These are phyloP conservation scores for Oeneis ivallda DNA, from an alignment of 2,888 invertebrate species.

Conservation along the genomic window DNA sequence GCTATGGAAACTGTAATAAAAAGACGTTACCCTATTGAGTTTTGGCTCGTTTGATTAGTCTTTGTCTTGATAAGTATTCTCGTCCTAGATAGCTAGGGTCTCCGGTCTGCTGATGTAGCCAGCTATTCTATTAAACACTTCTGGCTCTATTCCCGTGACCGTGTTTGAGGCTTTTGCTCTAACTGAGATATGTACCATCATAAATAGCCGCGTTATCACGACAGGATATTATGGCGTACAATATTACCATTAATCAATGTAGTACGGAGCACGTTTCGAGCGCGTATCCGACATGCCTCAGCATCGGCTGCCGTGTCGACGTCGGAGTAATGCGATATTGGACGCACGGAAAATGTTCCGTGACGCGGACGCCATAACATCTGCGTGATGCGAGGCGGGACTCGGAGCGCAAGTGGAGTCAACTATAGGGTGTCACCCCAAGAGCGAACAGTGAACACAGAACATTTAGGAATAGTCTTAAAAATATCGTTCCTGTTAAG, in stretches of 20 bases:
- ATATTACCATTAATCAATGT: slow-evolving; percentile 18
- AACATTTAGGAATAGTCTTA: not conserved
- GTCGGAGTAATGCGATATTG: slow-evolving; percentile 29
- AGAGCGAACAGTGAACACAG: not conserved
- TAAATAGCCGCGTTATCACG: not conserved
- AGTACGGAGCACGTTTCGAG: slow-evolving; percentile 3
- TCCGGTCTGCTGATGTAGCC: too few relatives aligned
- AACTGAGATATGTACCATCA: too few relatives aligned
- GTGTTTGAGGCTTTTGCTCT: too few relatives aligned
- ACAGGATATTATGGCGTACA: not conserved
- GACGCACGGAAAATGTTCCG: slow-evolving; percentile 25
- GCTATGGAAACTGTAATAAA: too few relatives aligned
- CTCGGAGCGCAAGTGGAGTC: slow-evolving; percentile 25
- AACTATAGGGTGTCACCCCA: not conserved
- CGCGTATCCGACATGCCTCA: slow-evolving; percentile 24
- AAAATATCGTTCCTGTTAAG: too few relatives aligned
- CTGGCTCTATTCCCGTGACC: too few relatives aligned
- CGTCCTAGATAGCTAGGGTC: too few relatives aligned
- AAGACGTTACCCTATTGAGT: too few relatives aligned
- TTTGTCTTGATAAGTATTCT: too few relatives aligned
- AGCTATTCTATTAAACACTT: too few relatives aligned
- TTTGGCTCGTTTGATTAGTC: too few relatives aligned
- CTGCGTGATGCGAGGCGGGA: slow-evolving; percentile 19
- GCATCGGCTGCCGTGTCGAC: slow-evolving; percentile 5
- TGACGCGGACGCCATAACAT: slow-evolving; percentile 33